These are phyloP conservation scores for Rhombomys opimus DNA, from an alignment of 2,113 vertebrate genomes.

Conservation along the genomic window DNA sequence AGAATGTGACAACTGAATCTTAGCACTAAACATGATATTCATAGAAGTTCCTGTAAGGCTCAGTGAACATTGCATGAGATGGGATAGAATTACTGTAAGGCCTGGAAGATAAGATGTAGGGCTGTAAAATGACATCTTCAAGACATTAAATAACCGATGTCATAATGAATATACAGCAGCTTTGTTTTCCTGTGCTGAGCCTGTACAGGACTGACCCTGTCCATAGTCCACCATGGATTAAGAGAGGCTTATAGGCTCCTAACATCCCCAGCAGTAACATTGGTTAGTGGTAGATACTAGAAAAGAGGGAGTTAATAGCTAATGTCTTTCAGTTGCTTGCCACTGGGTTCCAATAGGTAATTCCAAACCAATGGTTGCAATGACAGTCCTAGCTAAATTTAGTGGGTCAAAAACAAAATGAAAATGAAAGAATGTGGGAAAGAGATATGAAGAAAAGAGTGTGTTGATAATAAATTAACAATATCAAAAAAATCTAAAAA, in stretches of 20 bases:
- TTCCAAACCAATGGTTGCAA: not conserved
- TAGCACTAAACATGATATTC: not conserved
- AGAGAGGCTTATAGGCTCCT: not conserved
- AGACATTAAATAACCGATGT: not conserved
- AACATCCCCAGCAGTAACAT: not conserved
- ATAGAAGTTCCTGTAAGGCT: not conserved
- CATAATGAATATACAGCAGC: not conserved
- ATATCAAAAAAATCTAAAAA: not conserved
- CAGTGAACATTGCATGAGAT: not conserved
- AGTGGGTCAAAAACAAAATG: not conserved
- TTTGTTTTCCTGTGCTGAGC: not conserved
- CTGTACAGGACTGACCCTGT: not conserved
- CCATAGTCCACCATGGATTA: not conserved
- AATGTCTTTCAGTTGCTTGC: not conserved
- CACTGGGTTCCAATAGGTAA: not conserved
- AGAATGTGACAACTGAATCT: not conserved
- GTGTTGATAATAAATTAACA: not conserved
- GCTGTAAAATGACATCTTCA: not conserved
- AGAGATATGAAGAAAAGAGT: not conserved
- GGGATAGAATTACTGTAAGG: no score
- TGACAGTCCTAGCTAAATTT: not conserved
- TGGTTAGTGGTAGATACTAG: not conserved
- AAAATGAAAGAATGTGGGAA: not conserved
- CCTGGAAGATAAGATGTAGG: not conserved
- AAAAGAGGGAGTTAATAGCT: not conserved